phyloP scores from a whole-genome alignment of 2,113 vertebrate species.

The Callospermophilus lateralis region DNA sequence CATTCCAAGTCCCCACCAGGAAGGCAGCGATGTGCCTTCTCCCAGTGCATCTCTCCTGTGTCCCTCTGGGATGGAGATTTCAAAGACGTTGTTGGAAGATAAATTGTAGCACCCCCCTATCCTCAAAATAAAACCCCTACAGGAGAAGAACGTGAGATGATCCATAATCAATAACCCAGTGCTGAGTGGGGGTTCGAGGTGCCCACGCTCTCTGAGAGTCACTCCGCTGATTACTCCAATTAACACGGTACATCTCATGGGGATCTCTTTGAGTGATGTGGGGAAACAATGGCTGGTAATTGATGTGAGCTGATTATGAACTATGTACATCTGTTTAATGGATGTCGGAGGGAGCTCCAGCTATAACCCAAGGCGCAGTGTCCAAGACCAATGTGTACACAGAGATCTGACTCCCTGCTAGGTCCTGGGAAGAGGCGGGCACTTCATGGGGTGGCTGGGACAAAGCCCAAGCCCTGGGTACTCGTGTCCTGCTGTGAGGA shows the following conservation, averaged over 20 bases:
- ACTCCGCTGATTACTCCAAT: background rate
- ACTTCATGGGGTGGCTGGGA: background rate
- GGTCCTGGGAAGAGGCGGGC: too few species aligned
- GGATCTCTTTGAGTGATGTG: background rate
- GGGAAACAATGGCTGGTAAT: constrained; percentile 28
- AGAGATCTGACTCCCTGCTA: background rate
- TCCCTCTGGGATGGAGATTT: background rate
- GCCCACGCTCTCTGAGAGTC: background rate
- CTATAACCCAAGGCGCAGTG: background rate
- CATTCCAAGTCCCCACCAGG: background rate
- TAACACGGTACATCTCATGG: background rate
- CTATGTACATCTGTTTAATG: background rate
- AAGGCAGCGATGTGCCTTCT: background rate
- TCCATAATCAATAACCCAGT: background rate
- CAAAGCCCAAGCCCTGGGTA: too few species aligned
- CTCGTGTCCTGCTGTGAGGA: too few species aligned
- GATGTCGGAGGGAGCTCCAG: background rate
- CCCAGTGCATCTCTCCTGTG: fast-evolving
- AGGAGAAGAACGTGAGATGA: background rate
- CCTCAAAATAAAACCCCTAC: background rate
- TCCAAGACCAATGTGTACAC: too few species aligned
- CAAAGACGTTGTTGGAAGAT: background rate
- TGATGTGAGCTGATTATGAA: background rate
- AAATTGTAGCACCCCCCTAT: background rate
- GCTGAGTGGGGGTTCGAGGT: background rate